phyloP scores from a whole-genome alignment of 2,888 invertebrate genomes.

The Seira sanloemensis region DNA sequence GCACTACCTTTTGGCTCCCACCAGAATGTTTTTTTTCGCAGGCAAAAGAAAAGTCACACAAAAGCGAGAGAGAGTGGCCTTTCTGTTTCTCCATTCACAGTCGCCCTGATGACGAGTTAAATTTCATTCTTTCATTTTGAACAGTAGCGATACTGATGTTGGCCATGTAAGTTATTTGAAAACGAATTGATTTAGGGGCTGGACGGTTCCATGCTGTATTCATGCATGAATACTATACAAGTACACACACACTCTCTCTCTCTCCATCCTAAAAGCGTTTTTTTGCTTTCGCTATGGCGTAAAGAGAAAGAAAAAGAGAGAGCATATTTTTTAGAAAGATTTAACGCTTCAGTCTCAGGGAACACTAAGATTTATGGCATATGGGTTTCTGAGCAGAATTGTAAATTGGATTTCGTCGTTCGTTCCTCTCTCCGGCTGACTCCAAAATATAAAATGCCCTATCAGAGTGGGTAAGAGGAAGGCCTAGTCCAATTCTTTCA shows the following conservation, averaged over 20 bases:
- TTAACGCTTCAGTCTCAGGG: constrained; percentile 66
- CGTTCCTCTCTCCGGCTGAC: constrained; percentile 52
- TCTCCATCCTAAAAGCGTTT: constrained; percentile 20
- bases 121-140: constrained; percentile 31
- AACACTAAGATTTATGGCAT: constrained; percentile 65
- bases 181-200: constrained; percentile 66
- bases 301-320: constrained; percentile 35
- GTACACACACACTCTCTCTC: constrained; percentile 30
- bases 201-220: constrained; percentile 60
- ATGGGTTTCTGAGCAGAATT: constrained; percentile 66
- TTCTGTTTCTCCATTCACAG: not conserved
- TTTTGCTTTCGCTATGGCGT: constrained; percentile 14
- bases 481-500: not conserved
- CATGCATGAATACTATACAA: constrained; percentile 49
- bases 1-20: not conserved
- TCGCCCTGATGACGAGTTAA: not conserved
- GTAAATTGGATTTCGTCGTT: constrained; percentile 64
- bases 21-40: not conserved
- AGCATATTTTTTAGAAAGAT: constrained; percentile 66
- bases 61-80: constrained; percentile 2
- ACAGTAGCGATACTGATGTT: constrained; percentile 63
- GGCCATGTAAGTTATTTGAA: constrained; percentile 63
- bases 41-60: not conserved
- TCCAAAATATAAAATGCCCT: constrained; percentile 48
- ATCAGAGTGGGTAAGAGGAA: not conserved